Evolutionary conservation across 2,113 vertebrate species (phyloP), one percentile per base, ranked within the genome.

Genomic region (Paradoxurus hermaphroditus): DNA sequence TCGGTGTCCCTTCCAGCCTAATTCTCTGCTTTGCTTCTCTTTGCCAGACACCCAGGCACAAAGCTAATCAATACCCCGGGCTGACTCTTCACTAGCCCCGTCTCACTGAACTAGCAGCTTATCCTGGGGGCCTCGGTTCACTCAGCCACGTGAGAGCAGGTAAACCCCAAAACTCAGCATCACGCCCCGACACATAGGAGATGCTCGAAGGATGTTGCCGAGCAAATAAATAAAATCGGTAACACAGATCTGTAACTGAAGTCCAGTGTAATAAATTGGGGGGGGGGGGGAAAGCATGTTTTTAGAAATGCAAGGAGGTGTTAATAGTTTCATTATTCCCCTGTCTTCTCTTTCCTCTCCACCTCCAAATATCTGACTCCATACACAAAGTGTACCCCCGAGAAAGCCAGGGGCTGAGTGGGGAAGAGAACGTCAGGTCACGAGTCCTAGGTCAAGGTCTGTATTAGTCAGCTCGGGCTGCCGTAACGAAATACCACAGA

Each of bases 261-360:
- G 79, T 81, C 81, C 49, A 93, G 39, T 49, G 63, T 81, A 65
- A 92, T 67, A 83, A 14, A 75, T 5, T 1, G 1, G 91, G 36
- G 56, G 41, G 59, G 2, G 1, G 91, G 36, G 56, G 41, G 59
- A 77, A 94, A 85, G 51, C 27, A 68, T 91, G 81, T 82, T 89
- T 68, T 89, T 93, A 75, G 89, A 94, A 94, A 39, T 59, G 9
- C 19, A 53, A 91, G 65, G 39, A 93, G 27, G n/a, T 86, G n/a
- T 77, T 92, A 49, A 75, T 36, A 92, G 72, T 49, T 67, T 88
- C 56, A 53, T 67, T 41, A 86, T 87, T 87, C 29, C 13, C 25
- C 29, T 90, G 51, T 91, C 53, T 59, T 84, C 44, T 78, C 73
- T 62, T 89, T 72, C 67, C 81, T 82, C 46, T 78, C 51, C 44